Evolutionary conservation across 2,113 vertebrate species (phyloP), one percentile per base, ranked within the genome.

Genomic region (Hepsetus odoe): DNA sequence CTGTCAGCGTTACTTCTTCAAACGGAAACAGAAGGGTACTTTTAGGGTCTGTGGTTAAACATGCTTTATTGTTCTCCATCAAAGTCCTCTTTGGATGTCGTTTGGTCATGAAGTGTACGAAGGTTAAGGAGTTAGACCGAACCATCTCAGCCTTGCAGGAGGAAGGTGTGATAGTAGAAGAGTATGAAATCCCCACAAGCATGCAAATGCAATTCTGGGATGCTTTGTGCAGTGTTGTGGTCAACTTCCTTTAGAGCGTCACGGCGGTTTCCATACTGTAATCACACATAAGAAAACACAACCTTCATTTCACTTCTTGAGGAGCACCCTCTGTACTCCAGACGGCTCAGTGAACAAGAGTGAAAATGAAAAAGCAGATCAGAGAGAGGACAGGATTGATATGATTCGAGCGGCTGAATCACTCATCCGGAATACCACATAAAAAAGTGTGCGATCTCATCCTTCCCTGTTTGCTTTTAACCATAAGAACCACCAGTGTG

Each of bases 341-440:
- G 24, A 56, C 40, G 53, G 49, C 55, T 67, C 49, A 14, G 22
- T 18, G 51, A 58, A 32, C 20, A 22, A 68, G 30, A 74, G 62
- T 78, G 75, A 26, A 58, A 75, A 42, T 35, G n/a, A 61, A 30
- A n/a, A 72, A 76, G 28, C 38, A 71, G 42, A 32, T 55, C 62
- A 32, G 53, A 74, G 16, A 18, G 12, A 42, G 53, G 16, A 24
- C 10, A 46, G 5, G 22, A 51, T 3, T 3, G n/a, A 46, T n/a
- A 69, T 28, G 30, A 65, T 61, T 44, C 14, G 4, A 64, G 49
- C 46, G 38, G 51, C 74, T 72, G 76, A 59, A 70, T 66, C 64
- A 67, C 73, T 87, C 68, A 87, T 85, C 72, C 87, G 74, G 85
- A 26, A 87, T 82, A 89, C 85, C 87, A 90, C 86, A 89, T 82